These are phyloP conservation scores for Palaemon carinicauda DNA, from an alignment of 1,140 invertebrate genomes.

Conservation along the genomic window DNA sequence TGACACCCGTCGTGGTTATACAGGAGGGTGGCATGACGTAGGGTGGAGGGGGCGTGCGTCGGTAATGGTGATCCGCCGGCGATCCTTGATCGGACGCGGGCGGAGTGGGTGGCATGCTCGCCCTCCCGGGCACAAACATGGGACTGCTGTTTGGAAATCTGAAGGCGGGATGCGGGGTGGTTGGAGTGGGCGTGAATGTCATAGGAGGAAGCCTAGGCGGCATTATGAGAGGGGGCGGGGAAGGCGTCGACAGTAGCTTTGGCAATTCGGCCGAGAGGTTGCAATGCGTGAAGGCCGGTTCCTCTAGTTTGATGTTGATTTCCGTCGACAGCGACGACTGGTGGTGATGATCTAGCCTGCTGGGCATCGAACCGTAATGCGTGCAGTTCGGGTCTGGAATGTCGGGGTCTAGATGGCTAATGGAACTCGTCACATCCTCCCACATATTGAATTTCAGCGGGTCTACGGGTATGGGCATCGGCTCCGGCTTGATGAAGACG, in stretches of 20 bases:
- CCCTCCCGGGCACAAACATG: constrained; percentile 65
- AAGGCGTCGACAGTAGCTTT: constrained; percentile 66
- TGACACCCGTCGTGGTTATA: constrained; percentile 73
- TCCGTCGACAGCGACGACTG: not conserved
- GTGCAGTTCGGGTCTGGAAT: constrained; percentile 69
- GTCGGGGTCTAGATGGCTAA: constrained; percentile 86
- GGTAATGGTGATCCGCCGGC: constrained; percentile 34
- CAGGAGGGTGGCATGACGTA: constrained; percentile 65
- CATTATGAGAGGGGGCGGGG: constrained; percentile 65
- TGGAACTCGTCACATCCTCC: constrained; percentile 88
- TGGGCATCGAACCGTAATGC: not conserved
- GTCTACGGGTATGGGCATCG: constrained; percentile 1
- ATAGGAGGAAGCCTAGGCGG: constrained; percentile 60
- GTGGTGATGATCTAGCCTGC: no score
- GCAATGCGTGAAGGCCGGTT: not conserved
- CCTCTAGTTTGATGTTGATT: constrained; percentile 19
- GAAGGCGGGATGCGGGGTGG: constrained; percentile 61
- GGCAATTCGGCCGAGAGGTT: constrained; percentile 61
- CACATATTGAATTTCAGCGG: no score
- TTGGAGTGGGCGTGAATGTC: constrained; percentile 18
- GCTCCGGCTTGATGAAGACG: constrained; percentile 48
- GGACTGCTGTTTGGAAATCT: constrained; percentile 67
- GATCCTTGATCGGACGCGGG: constrained; percentile 81
- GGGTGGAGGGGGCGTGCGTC: constrained; percentile 61
- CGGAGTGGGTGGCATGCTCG: constrained; percentile 81